Base-by-base conservation (phyloP, 1,140 invertebrate species). In the Campoletis sonorensis region DNA sequence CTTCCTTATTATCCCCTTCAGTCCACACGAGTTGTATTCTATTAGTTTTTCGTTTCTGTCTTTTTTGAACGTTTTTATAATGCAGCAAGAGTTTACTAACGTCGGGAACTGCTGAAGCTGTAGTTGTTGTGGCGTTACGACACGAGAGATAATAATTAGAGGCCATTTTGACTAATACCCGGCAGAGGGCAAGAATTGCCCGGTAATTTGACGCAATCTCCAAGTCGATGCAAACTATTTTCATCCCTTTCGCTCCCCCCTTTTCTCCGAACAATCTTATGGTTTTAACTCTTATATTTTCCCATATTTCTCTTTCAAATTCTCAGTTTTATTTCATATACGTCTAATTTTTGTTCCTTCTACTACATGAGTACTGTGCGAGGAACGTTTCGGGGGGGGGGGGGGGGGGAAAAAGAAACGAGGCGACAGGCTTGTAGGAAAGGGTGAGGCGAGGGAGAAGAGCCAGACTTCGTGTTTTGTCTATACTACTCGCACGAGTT, bases 131-230 rank as follows among this genome's bases (percentile, higher is more conserved):
- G 61, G 79, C 26, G 51, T 83, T 83, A 83, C 82, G 58, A 79
- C 79, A 79, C 76, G 68, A 58, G 23, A 72, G 64, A 23, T n/a
- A n/a, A 84, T 84, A 84, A 84, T 82, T 81, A 84, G 54, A 45
- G 79, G 79, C 71, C 73, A 82, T 82, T 84, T 84, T 82, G 72
- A 82, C 83, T 83, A 83, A 84, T 83, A 72, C 51, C 76, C 21
- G 51, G 68, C 30, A 33, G 80, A 70, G 72, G 78, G 71, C 79
- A 81, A 16, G 79, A 84, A 84, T 82, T 81, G 67, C 79, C 68
- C 77, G 30, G 81, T 83, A 83, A 84, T 82, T 84, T 81, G 81
- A 84, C 81, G 83, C 79, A 84, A 84, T 82, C 79, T 80, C 67
- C 81, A 58, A 51, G 81, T 84, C 80, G 79, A 84, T 81, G 79